Evolutionary conservation across 2,888 invertebrate genomes (phyloP), one percentile per base, ranked within the genome.

Genomic region (Petrolisthes cinctipes): DNA sequence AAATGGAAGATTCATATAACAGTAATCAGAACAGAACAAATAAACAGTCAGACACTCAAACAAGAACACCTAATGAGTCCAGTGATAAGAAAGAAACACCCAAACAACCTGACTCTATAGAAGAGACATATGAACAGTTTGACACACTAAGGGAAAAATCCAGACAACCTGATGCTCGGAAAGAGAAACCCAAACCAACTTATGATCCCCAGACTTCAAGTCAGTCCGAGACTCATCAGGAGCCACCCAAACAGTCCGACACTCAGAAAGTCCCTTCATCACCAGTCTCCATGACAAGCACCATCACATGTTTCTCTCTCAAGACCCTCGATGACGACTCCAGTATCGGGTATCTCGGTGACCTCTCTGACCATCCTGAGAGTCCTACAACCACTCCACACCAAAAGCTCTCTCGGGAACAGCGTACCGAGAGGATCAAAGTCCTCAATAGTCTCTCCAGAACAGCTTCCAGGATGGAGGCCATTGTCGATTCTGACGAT

Each of bases 271-370:
- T 37, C 37, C 0, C 37, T 37, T 37, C 51, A 76, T n/a, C 23
- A 11, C 76, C 23, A 51, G 51, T 53, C 53, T 76, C 9, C 17
- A 9, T 54, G 14, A 53, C 17, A 76, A 76, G 76, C 51, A 37
- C 11, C 37, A 51, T 53, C n/a, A n/a, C 53, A 51, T 37, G 53
- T 17, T 11, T 11, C 53, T 53, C 1, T 54, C 17, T 51, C 76
- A 17, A 11, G 4, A 14, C 76, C 11, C 17, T 17, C 51, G 76
- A 56, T 1, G 81, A 81, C 61, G 57, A 57, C 57, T 66, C 81
- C 6, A 54, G 81, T 37, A 66, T 66, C 14, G 81, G 81, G 5
- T 81, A 81, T 61, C 57, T 81, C 17, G 81, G 61, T 14, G 81
- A 81, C 51, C 37, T 37, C 20, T 81, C 81, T 14, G 66, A 20